Conservation (phyloP, 2,797 vertebrate species). For the Poeciliopsis paucimaculata region DNA sequence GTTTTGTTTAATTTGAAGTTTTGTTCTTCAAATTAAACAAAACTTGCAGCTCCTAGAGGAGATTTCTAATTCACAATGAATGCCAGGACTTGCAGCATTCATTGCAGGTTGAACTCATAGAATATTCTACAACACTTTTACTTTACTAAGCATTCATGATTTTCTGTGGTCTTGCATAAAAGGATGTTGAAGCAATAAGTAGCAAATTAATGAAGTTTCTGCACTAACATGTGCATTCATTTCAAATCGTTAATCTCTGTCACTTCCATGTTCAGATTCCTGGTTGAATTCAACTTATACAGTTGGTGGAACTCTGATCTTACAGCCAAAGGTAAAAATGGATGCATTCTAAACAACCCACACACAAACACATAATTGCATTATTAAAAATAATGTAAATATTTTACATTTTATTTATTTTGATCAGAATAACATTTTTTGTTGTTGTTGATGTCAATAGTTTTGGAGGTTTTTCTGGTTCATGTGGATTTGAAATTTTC, state of each 20-base stretch:
- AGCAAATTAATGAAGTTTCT: background rate
- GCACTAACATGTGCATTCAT: slow-evolving; percentile 11
- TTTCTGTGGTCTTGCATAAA: background rate
- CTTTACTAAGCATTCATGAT: background rate
- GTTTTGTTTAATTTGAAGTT: too few relatives aligned
- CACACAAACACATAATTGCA: background rate
- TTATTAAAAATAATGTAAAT: background rate
- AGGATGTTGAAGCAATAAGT: background rate
- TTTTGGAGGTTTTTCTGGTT: background rate
- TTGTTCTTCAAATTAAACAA: background rate
- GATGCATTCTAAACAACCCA: background rate
- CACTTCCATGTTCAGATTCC: slow-evolving; percentile 83
- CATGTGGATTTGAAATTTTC: background rate
- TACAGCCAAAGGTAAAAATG: slow-evolving; percentile 88
- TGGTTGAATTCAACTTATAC: slow-evolving; percentile 98
- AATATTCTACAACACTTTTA: background rate
- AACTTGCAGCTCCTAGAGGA: background rate
- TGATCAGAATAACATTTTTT: background rate
- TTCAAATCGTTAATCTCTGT: slow-evolving; percentile 17
- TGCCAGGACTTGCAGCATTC: background rate
- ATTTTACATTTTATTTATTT: background rate
- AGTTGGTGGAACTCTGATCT: slow-evolving; percentile 96
- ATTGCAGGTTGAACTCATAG: background rate
- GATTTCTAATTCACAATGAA: background rate
- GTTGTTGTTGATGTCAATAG: too few relatives aligned